Conservation (phyloP, 2,113 vertebrate species). For the Aptenodytes patagonicus region DNA sequence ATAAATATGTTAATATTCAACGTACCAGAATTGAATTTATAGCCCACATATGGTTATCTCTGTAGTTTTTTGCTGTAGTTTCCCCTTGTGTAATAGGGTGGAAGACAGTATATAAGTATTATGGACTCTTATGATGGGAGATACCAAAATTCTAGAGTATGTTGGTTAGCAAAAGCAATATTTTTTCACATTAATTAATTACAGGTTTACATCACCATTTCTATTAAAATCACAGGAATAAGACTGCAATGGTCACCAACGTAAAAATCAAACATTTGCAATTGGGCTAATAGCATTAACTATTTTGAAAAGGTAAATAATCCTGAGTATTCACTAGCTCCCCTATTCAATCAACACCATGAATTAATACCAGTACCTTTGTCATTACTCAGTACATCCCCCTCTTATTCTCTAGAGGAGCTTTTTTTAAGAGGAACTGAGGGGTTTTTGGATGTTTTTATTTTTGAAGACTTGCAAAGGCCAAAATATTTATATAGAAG, state of each 20-base stretch:
- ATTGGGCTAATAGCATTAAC: neutral
- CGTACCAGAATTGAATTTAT: neutral
- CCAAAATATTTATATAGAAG: neutral
- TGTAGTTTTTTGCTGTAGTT: neutral
- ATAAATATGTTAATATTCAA: neutral
- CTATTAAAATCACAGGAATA: neutral
- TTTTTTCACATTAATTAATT: neutral
- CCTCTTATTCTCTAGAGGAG: neutral
- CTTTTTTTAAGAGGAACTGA: neutral
- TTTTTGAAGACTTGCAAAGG: neutral
- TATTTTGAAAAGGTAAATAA: neutral
- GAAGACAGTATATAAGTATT: neutral
- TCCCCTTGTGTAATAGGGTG: neutral
- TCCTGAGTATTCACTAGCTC: neutral
- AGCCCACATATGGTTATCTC: neutral
- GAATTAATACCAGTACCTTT: neutral
- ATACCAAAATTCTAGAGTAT: neutral
- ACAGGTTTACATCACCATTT: neutral
- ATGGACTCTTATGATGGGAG: neutral
- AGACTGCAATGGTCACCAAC: neutral
- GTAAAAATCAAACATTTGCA: neutral
- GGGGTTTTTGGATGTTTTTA: neutral
- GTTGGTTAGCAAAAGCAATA: neutral
- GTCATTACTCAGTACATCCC: neutral
- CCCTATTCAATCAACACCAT: neutral